phyloP scores from a whole-genome alignment of 2,888 invertebrate species.

The Serripes groenlandicus region DNA sequence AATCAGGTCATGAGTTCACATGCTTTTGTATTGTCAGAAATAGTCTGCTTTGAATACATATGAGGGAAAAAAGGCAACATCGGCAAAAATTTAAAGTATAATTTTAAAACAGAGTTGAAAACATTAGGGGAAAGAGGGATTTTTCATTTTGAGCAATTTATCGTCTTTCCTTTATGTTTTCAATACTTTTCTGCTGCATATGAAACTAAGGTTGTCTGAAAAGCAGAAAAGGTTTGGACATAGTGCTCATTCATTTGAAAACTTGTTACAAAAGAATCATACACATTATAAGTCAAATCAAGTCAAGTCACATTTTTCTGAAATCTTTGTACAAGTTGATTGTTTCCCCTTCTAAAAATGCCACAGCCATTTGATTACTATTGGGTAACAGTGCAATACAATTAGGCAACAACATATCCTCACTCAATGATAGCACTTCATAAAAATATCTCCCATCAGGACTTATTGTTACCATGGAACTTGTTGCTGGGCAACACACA shows the following conservation, averaged over 20 bases:
- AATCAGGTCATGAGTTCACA: too few species aligned
- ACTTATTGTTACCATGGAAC: slow-evolving; percentile 11
- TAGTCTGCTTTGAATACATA: too few species aligned
- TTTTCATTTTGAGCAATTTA: not conserved
- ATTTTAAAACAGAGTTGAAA: too few species aligned
- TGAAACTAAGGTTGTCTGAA: not conserved
- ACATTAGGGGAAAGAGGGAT: too few species aligned
- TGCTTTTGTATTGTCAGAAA: too few species aligned
- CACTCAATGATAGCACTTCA: not conserved
- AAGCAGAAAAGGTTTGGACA: not conserved
- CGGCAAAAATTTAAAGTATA: too few species aligned
- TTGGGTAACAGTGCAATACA: slow-evolving; percentile 10
- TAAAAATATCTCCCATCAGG: slow-evolving; percentile 4
- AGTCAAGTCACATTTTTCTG: not conserved
- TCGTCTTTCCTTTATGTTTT: not conserved
- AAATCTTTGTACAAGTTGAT: not conserved
- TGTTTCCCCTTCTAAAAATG: not conserved
- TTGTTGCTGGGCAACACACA: slow-evolving; percentile 22
- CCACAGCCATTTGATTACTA: not conserved
- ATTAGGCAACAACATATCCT: slow-evolving; percentile 10
- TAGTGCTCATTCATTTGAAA: not conserved
- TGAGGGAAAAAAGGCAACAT: too few species aligned
- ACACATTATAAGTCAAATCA: not conserved
- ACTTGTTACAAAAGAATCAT: not conserved
- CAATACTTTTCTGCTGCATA: not conserved